Percentiles rank a stretch among this genome's conserved stretches.
Evolutionary conservation across 35 echinoderm and acorn worm genomes (phyloP).

Genomic region (Ophioderma brevispina): DNA sequence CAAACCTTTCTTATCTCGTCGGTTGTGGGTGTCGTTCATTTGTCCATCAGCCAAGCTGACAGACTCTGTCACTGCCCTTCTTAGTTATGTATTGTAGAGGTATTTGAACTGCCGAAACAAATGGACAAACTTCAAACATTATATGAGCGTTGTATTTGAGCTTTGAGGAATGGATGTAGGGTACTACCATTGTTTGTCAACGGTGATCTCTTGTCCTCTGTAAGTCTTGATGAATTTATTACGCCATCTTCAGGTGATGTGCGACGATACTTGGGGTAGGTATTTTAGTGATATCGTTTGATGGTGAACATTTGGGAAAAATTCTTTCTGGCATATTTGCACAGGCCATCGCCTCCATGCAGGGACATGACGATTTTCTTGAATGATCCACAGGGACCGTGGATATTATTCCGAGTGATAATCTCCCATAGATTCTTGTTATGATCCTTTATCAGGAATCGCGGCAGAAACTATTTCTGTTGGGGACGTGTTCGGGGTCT

Average conservation of each 20-base stretch:
- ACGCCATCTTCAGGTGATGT: slow-evolving; percentile 7
- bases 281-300: neutral
- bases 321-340: slow-evolving; percentile 31
- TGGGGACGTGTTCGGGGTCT: neutral
- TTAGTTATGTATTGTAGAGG: slow-evolving; percentile 24
- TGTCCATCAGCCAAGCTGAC: slow-evolving; percentile 23
- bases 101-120: neutral
- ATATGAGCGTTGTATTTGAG: slow-evolving; percentile 44
- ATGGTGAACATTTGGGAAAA: neutral
- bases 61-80: slow-evolving; percentile 21
- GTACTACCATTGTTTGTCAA: slow-evolving; percentile 41
- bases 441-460: neutral
- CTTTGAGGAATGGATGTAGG: slow-evolving; percentile 20
- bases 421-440: neutral
- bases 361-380: slow-evolving; percentile 17
- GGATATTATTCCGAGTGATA: slow-evolving; percentile 15
- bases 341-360: slow-evolving; percentile 32
- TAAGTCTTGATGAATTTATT: neutral
- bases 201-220: neutral
- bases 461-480: slow-evolving; percentile 25
- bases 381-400: slow-evolving; percentile 40
- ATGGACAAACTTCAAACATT: slow-evolving; percentile 9
- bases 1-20: slow-evolving; percentile 40
- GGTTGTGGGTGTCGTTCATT: slow-evolving; percentile 7
- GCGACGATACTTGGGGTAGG: slow-evolving; percentile 34